Percentiles rank a stretch among this genome's conserved stretches.
phyloP scores from a whole-genome alignment of 64 coral and sea anemone species.

The Porites australiensis region DNA sequence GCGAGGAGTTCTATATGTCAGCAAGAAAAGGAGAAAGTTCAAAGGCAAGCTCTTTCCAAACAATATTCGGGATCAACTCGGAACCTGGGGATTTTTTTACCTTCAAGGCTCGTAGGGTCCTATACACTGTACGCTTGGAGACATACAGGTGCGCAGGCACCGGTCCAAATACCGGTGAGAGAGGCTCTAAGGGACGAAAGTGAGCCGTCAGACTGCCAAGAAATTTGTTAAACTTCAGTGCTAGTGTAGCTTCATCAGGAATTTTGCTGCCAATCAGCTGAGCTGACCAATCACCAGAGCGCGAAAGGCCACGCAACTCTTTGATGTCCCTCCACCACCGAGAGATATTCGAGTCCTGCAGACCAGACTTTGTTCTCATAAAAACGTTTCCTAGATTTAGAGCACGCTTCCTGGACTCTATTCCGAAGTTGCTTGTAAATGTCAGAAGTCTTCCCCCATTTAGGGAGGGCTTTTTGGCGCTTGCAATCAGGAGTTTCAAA shows the following conservation, averaged over 20 bases:
- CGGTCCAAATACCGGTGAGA: too few species aligned
- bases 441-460: constrained; percentile 32
- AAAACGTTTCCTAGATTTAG: constrained; percentile 18
- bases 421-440: constrained; percentile 36
- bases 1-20: too few species aligned
- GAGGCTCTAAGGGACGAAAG: too few species aligned
- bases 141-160: too few species aligned
- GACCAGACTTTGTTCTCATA: constrained; percentile 34
- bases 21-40: too few species aligned
- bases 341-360: constrained; percentile 32
- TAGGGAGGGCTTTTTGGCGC: constrained; percentile 14
- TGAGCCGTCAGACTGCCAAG: too few species aligned
- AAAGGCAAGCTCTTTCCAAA: too few species aligned
- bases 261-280: constrained; percentile 44
- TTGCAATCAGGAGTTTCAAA: constrained; percentile 44
- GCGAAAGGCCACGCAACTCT: constrained; percentile 21
- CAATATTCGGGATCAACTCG: neutral
- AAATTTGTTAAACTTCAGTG: too few species aligned
- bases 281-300: constrained; percentile 17
- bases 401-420: constrained; percentile 30
- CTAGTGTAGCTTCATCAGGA: too few species aligned
- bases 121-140: too few species aligned
- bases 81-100: too few species aligned
- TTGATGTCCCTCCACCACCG: constrained; percentile 43
- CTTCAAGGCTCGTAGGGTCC: too few species aligned